phyloP scores from a whole-genome alignment of 2,888 invertebrate genomes.

The Exocentrus adspersus region DNA sequence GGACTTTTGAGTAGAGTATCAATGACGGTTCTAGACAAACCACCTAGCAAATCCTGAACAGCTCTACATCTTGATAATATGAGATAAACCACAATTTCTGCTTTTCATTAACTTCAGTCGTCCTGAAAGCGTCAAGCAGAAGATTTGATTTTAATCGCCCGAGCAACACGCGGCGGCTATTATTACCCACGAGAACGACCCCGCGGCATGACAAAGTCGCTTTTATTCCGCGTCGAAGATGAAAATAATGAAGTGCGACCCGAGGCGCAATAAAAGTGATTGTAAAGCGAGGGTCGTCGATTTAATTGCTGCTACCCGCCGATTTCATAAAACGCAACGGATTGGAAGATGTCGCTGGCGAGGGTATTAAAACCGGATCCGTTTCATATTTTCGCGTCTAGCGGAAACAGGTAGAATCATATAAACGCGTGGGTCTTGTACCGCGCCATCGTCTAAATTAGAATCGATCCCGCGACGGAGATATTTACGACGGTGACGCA shows the following conservation, averaged over 20 bases:
- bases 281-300: constrained; percentile 42
- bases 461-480: neutral
- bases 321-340: constrained; percentile 45
- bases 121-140: neutral
- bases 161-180: neutral
- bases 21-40: no score
- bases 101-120: no score
- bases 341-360: constrained; percentile 34
- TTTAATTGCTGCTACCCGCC: constrained; percentile 45
- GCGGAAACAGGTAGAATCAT: neutral
- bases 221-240: constrained; percentile 22
- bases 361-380: constrained; percentile 38
- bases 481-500: constrained; percentile 13
- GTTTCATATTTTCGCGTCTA: no score
- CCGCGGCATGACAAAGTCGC: constrained; percentile 7
- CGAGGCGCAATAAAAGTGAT: constrained; percentile 41
- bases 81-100: no score
- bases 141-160: neutral
- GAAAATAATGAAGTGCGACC: constrained; percentile 39
- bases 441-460: neutral
- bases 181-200: constrained; percentile 1
- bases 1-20: no score
- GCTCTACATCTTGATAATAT: no score
- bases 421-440: neutral
- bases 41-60: no score